A percentile compares a stretch with the other conserved stretches of the same genome.
Evolutionary conservation across 2,113 vertebrate genomes (phyloP).

Genomic region (Gobius niger): DNA sequence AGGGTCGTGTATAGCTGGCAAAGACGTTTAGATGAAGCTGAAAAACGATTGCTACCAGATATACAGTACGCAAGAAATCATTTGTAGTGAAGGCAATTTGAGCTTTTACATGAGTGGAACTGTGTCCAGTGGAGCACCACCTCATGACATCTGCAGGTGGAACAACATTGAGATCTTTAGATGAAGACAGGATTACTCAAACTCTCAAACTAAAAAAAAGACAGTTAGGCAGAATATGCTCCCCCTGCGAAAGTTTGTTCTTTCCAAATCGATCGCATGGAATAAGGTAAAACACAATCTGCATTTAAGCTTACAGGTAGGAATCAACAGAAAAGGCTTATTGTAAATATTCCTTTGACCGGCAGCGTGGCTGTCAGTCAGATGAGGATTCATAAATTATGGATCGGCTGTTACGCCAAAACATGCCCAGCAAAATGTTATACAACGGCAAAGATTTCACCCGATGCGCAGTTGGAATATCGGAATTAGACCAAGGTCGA

Average conservation of each 20-base stretch:
- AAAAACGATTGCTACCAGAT: too few species aligned
- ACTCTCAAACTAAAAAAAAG: too few species aligned
- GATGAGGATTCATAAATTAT: slow-evolving; percentile 59
- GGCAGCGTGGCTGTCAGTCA: slow-evolving; percentile 53
- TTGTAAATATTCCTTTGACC: slow-evolving; percentile 59
- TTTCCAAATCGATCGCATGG: slow-evolving; percentile 23
- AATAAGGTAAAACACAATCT: not conserved
- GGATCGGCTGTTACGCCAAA: slow-evolving; percentile 48
- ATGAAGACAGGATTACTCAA: too few species aligned
- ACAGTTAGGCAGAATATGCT: too few species aligned
- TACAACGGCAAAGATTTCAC: slow-evolving; percentile 57
- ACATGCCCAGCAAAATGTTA: slow-evolving; percentile 62
- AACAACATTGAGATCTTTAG: too few species aligned
- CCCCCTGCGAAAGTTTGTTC: not conserved
- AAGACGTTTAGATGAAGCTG: too few species aligned
- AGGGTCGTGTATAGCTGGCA: too few species aligned
- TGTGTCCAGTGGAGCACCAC: too few species aligned
- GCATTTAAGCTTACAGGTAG: slow-evolving; percentile 8
- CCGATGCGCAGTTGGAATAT: slow-evolving; percentile 9
- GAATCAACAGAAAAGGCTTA: slow-evolving; percentile 16
- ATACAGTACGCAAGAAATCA: too few species aligned
- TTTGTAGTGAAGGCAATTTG: too few species aligned
- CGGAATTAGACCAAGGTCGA: slow-evolving; percentile 23
- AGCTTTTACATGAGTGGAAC: too few species aligned
- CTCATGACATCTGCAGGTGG: too few species aligned